Conservation (phyloP, 64 coral and sea anemone species). For the Actinia tenebrosa region DNA sequence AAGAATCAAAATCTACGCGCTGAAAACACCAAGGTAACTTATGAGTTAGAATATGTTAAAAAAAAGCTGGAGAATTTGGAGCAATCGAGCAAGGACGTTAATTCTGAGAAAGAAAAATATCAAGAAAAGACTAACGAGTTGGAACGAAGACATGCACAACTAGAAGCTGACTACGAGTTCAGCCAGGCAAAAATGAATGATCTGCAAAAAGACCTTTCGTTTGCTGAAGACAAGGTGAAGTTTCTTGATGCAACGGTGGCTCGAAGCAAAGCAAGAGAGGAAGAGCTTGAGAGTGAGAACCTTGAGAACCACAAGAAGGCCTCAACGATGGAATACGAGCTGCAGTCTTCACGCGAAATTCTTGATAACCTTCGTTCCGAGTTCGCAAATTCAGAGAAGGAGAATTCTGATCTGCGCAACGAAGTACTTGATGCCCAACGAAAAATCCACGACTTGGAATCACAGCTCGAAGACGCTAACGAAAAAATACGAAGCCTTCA, state of each 20-base stretch:
- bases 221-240: conserved; percentile 49
- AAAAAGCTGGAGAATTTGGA: conserved; percentile 30
- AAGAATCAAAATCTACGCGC: conserved; percentile 12
- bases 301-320: conserved; percentile 64
- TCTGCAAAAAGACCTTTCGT: conserved; percentile 42
- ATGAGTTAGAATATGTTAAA: conserved; percentile 16
- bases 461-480: conserved; percentile 10
- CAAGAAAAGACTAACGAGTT: conserved; percentile 33
- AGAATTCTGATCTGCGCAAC: conserved; percentile 31
- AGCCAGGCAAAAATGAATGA: conserved; percentile 46
- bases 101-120: conserved; percentile 32
- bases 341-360: conserved; percentile 34
- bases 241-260: conserved; percentile 45
- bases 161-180: conserved; percentile 63
- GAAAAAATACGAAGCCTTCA: conserved; percentile 47
- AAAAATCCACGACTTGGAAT: conserved; percentile 67
- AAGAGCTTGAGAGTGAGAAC: conserved; percentile 66
- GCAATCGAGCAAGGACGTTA: not conserved
- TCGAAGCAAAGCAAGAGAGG: conserved; percentile 48
- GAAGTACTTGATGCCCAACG: conserved; percentile 64
- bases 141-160: conserved; percentile 21
- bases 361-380: conserved; percentile 36
- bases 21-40: conserved; percentile 19
- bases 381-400: conserved; percentile 43
- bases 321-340: conserved; percentile 54